Evolutionary conservation across 2,888 invertebrate species (phyloP), one percentile per base, ranked within the genome.

Genomic region (Caenorhabditis sulstoni): DNA sequence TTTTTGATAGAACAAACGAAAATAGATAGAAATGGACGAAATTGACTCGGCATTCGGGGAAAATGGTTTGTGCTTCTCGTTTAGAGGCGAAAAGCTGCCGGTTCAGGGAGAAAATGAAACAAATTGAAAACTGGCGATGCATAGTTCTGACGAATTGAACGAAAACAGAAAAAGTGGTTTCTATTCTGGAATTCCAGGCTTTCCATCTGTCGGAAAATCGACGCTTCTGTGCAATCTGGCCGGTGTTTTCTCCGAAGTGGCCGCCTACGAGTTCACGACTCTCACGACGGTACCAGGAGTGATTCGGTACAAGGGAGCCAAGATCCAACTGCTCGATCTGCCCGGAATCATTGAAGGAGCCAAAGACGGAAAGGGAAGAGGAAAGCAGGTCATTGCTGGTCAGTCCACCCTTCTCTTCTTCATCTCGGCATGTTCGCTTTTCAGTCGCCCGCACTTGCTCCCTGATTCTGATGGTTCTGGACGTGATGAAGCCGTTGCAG

Each of bases 281-380:
- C 93, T 99, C 5, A 99, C 99, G 0, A 99, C 99, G 9, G 99
- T 99, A 12, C 99, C 99, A 0, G 99, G 99, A 16, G 99, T 99
- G 90, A 89, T 90, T 71, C 87, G 91, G 39, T 92, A 92, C 91
- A 84, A 84, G 73, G 99, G 98, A 84, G 99, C 98, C 81, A 99
- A 99, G 92, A 96, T 99, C 81, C 91, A 98, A 95, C 92, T 99
- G 73, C 93, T 99, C 11, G 99, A 99, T 93, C 93, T 99, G 88
- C 99, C 99, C 79, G 99, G 99, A 92, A 99, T 99, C 91, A 99
- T 99, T 87, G 99, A 99, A 92, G 99, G 99, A 81, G 99, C 99
- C 0, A 99, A 99, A 91, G 99, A 99, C 91, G 99, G 99, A 81
- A 99, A 99, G 91, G 89, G 89, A 70, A 82, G 89, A 66, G 89